These are phyloP conservation scores for Drosophila aldrichi DNA, from an alignment of 2,888 invertebrate species.

Conservation along the genomic window DNA sequence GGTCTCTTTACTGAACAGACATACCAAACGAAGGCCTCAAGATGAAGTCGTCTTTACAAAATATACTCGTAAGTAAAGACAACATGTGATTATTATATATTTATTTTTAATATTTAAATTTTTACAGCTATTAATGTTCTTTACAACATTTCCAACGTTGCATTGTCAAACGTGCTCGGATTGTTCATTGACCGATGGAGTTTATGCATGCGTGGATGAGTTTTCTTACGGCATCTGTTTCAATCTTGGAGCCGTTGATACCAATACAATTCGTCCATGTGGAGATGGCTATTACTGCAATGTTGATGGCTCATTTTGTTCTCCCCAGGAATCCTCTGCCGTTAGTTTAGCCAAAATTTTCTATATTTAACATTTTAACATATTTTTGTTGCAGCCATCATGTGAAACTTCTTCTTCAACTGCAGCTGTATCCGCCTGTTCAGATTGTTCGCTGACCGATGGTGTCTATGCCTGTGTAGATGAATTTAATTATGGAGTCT, in stretches of 20 bases:
- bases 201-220: conserved; percentile 61
- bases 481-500: conserved; percentile 57
- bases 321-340: conserved; percentile 33
- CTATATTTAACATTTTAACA: not conserved
- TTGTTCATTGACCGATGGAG: conserved; percentile 38
- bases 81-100: not conserved
- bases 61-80: conserved; percentile 22
- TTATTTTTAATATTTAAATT: not conserved
- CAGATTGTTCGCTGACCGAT: conserved; percentile 51
- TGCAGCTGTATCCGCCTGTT: conserved; percentile 19
- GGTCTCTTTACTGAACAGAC: conserved; percentile 25
- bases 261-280: conserved; percentile 30
- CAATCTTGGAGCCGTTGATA: not conserved
- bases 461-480: conserved; percentile 51
- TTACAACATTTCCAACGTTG: conserved; percentile 1
- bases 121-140: conserved; percentile 19
- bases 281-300: conserved; percentile 44
- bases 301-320: conserved; percentile 36
- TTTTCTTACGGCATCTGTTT: conserved; percentile 55
- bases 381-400: conserved; percentile 35
- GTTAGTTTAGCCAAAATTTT: conserved; percentile 26
- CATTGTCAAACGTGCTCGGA: conserved; percentile 40
- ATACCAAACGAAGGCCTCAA: conserved; percentile 1
- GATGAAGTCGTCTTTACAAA: conserved; percentile 23
- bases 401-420: conserved; percentile 27